These are phyloP conservation scores for Lepidurus packardi DNA, from an alignment of 1,140 invertebrate genomes.

Conservation along the genomic window DNA sequence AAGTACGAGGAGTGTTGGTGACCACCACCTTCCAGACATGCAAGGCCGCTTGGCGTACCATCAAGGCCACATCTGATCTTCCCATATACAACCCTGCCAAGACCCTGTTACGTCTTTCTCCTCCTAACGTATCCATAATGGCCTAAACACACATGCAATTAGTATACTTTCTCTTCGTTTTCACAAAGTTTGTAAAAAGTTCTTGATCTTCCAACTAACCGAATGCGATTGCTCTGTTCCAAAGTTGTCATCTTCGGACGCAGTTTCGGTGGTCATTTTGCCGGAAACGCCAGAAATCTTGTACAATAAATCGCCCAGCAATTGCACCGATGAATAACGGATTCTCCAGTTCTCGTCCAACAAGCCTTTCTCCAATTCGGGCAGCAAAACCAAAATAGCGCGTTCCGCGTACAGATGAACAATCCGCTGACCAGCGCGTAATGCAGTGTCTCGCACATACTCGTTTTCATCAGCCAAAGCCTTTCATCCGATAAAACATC, in stretches of 20 bases:
- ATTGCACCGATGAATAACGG: constrained; percentile 88
- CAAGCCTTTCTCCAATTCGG: constrained; percentile 86
- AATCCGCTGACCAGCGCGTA: constrained; percentile 93
- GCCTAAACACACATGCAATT: constrained; percentile 50
- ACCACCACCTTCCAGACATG: constrained; percentile 98
- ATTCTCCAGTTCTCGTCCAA: constrained; percentile 99
- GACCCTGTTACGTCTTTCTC: constrained; percentile 83
- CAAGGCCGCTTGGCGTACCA: constrained; percentile 93
- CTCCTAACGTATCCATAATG: constrained; percentile 80
- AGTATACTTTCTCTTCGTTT: neutral
- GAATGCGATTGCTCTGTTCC: constrained; percentile 92
- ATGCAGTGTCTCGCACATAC: constrained; percentile 93
- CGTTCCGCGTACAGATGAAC: constrained; percentile 95
- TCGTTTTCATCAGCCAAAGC: constrained; percentile 98
- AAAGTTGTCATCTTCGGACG: constrained; percentile 97
- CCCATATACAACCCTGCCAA: constrained; percentile 96
- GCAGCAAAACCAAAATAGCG: constrained; percentile 85
- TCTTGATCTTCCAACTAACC: constrained; percentile 38
- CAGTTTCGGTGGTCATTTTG: constrained; percentile 98
- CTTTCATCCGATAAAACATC: constrained; percentile 42
- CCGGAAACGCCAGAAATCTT: constrained; percentile 94
- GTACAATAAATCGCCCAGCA: constrained; percentile 93
- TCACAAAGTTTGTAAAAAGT: no score
- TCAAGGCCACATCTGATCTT: constrained; percentile 88
- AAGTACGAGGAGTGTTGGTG: constrained; percentile 89